Evolutionary conservation across 2,888 invertebrate species (phyloP), one percentile per base, ranked within the genome.

Genomic region (Xylocampa areola): DNA sequence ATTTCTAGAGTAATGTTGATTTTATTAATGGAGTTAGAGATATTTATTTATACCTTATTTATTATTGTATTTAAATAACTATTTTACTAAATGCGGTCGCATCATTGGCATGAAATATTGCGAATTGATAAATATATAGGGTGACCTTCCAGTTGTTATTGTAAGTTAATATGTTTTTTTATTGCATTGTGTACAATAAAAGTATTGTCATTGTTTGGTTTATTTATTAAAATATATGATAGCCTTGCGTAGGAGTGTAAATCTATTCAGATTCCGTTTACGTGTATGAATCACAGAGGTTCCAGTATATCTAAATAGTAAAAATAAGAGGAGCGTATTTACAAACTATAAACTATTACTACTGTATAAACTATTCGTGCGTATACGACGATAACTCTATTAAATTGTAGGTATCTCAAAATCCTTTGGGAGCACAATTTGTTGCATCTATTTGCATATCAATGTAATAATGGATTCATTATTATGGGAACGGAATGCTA

Each of bases 371-470:
- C 19, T 23, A 39, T 48, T 41, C 48, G 16, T 62, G 59, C 49
- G 63, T 57, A 40, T 60, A 68, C 64, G 61, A 54, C 51, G 59
- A 65, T 69, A 77, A 76, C 73, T 67, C 73, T 68, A 73, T 75
- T 68, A 63, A 82, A 79, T 66, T 73, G 75, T 79, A 82, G n/a
- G n/a, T n/a, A n/a, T n/a, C 76, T 74, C 79, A 82, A 81, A 85
- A 82, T 82, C 82, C 82, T 81, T 81, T 77, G 36, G 65, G 70
- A 80, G 77, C 79, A 79, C 76, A 82, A 85, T 85, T 85, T 81
- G 85, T 83, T 85, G 87, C 83, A 85, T 85, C 65, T 61, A 88
- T 88, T 89, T 87, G 78, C 88, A 86, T 88, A 82, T 82, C 78
- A 85, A 84, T 84, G 80, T 81, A 81, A 82, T 86, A 86, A 84